phyloP scores from a whole-genome alignment of 2,888 invertebrate species.

The Abscondita cerata region DNA sequence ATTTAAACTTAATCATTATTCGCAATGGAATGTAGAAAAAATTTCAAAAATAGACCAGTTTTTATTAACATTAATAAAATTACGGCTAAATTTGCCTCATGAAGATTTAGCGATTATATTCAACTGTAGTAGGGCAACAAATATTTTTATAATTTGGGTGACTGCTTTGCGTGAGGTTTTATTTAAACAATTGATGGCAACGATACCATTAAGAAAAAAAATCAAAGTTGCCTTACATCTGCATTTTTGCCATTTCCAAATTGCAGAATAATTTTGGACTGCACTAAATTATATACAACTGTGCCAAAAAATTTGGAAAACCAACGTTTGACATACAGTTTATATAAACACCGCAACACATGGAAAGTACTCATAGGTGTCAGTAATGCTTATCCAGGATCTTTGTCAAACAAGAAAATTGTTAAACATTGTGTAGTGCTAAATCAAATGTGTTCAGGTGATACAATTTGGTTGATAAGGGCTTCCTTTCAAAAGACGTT shows the following conservation, averaged over 20 bases:
- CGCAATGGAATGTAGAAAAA: constrained; percentile 26
- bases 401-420: constrained; percentile 17
- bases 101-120: constrained; percentile 37
- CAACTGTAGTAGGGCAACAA: constrained; percentile 21
- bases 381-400: constrained; percentile 8
- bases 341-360: constrained; percentile 10
- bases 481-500: constrained; percentile 40
- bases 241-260: constrained; percentile 17
- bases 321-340: constrained; percentile 29
- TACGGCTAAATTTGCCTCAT: constrained; percentile 35
- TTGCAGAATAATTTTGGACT: constrained; percentile 23
- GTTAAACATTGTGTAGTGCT: constrained; percentile 34
- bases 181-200: constrained; percentile 21
- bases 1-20: constrained; percentile 31
- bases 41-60: constrained; percentile 30
- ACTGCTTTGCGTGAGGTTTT: constrained; percentile 21
- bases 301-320: constrained; percentile 31
- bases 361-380: constrained; percentile 40
- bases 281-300: constrained; percentile 30
- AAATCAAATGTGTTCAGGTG: constrained; percentile 35
- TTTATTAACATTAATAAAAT: constrained; percentile 36
- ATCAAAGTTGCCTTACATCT: constrained; percentile 34
- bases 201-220: constrained; percentile 26
- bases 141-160: constrained; percentile 25
- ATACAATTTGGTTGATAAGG: constrained; percentile 43